These are phyloP conservation scores for Gasterosteus aculeatus DNA, from an alignment of 2,113 vertebrate species.

Conservation along the genomic window DNA sequence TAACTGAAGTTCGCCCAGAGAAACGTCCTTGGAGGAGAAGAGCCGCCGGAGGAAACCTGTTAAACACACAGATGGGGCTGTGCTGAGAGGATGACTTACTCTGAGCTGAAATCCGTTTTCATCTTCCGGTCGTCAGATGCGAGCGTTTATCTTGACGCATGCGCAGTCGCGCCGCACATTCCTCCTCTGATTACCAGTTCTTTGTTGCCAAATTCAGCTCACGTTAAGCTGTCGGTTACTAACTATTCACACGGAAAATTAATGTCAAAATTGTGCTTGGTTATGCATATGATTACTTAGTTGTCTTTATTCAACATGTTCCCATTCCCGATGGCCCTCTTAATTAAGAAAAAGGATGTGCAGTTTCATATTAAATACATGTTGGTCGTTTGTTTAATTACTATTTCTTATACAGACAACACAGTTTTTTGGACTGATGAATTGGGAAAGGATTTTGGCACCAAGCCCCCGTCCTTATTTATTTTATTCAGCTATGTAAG, in stretches of 20 bases:
- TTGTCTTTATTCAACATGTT: not conserved
- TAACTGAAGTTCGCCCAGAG: slow-evolving; percentile 38
- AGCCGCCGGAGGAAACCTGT: not conserved
- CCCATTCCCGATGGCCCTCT: not conserved
- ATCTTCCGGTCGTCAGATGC: slow-evolving; percentile 12
- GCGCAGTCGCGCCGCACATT: slow-evolving; percentile 12
- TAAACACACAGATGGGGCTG: not conserved
- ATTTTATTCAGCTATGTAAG: too few relatives aligned
- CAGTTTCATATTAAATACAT: not conserved
- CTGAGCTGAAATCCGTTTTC: not conserved
- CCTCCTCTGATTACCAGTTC: too few relatives aligned
- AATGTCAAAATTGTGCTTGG: not conserved
- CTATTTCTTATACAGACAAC: not conserved
- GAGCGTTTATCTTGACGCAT: slow-evolving; percentile 22
- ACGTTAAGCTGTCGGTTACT: not conserved
- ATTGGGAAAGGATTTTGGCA: too few relatives aligned
- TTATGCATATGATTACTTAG: not conserved
- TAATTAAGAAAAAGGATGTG: not conserved
- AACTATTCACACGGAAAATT: too few relatives aligned
- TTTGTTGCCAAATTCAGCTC: not conserved
- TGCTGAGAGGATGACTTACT: not conserved
- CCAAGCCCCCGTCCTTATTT: too few relatives aligned
- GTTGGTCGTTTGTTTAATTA: not conserved
- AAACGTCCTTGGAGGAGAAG: not conserved
- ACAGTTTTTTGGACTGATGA: not conserved